A percentile compares a stretch with the other conserved stretches of the same genome.
phyloP scores from a whole-genome alignment of 1,140 invertebrate genomes.

The Pinna nobilis region DNA sequence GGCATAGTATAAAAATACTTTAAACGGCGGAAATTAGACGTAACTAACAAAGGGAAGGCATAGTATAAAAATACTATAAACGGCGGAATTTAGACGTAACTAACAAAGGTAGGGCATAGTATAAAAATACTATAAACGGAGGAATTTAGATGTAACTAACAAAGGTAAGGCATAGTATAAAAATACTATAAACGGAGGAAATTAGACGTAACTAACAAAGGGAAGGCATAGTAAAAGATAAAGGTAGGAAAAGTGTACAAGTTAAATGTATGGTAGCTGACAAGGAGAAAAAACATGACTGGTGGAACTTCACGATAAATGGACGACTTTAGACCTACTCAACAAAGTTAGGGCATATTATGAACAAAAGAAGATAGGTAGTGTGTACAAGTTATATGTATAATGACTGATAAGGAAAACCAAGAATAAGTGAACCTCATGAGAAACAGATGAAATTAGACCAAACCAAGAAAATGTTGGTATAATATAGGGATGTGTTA shows the following conservation, averaged over 20 bases:
- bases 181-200: slow-evolving; percentile 1
- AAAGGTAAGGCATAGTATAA: slow-evolving; percentile 37
- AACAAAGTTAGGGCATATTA: slow-evolving; percentile 40
- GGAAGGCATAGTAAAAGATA: not conserved
- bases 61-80: not conserved
- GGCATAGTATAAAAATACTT: not conserved
- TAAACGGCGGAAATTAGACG: slow-evolving; percentile 44
- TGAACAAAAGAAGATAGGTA: not conserved
- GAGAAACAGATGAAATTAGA: slow-evolving; percentile 56
- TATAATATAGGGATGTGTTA: not conserved
- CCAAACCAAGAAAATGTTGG: slow-evolving; percentile 35
- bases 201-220: too few relatives aligned
- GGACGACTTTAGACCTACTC: slow-evolving; percentile 52
- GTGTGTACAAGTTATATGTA: not conserved
- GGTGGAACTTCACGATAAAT: slow-evolving; percentile 58
- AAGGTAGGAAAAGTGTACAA: not conserved
- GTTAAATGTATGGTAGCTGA: slow-evolving; percentile 35
- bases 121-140: slow-evolving; percentile 1
- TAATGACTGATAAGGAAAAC: slow-evolving; percentile 57
- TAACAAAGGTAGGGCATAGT: slow-evolving; percentile 40
- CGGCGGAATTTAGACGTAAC: slow-evolving; percentile 51
- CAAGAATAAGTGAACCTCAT: slow-evolving; percentile 57
- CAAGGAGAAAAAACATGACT: slow-evolving; percentile 59
- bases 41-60: slow-evolving; percentile 49
- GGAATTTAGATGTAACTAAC: slow-evolving; percentile 52